phyloP scores from a whole-genome alignment of 2,113 vertebrate species.

The Poeciliopsis occidentalis region DNA sequence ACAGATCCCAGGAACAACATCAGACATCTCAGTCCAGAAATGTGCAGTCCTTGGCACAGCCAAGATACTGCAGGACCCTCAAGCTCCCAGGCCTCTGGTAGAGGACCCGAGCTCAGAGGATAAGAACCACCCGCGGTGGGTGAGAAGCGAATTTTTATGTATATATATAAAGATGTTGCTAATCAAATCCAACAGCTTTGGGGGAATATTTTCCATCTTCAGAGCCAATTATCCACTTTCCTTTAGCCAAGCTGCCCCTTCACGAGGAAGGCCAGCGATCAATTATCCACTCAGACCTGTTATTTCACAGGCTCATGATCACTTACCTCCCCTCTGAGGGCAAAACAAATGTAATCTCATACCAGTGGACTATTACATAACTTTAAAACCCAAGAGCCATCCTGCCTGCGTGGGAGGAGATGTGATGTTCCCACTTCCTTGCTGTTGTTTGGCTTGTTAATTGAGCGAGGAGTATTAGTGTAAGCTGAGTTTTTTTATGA shows the following conservation, averaged over 20 bases:
- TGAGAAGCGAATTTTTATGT: too few relatives aligned
- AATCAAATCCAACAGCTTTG: background rate
- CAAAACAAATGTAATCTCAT: slow-evolving; percentile 63
- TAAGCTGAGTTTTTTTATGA: slow-evolving; percentile 36
- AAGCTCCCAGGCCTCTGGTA: too few relatives aligned
- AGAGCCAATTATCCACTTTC: background rate
- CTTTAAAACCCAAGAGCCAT: slow-evolving; percentile 70
- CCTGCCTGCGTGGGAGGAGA: slow-evolving; percentile 71
- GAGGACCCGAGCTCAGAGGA: too few relatives aligned
- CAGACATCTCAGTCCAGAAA: too few relatives aligned
- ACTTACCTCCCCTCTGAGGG: slow-evolving; percentile 44
- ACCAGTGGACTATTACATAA: slow-evolving; percentile 71
- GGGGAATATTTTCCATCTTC: background rate
- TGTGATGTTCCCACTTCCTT: slow-evolving; percentile 72
- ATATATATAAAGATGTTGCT: background rate
- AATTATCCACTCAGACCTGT: slow-evolving; percentile 55
- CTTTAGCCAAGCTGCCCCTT: background rate
- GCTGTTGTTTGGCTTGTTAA: slow-evolving; percentile 70
- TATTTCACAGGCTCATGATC: slow-evolving; percentile 21
- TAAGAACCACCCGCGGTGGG: too few relatives aligned
- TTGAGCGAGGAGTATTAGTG: slow-evolving; percentile 50
- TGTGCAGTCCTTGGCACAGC: too few relatives aligned
- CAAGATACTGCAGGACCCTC: too few relatives aligned
- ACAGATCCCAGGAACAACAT: too few relatives aligned
- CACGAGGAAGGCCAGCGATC: background rate